phyloP scores from a whole-genome alignment of 2,797 vertebrate species.

The Poecilia picta region DNA sequence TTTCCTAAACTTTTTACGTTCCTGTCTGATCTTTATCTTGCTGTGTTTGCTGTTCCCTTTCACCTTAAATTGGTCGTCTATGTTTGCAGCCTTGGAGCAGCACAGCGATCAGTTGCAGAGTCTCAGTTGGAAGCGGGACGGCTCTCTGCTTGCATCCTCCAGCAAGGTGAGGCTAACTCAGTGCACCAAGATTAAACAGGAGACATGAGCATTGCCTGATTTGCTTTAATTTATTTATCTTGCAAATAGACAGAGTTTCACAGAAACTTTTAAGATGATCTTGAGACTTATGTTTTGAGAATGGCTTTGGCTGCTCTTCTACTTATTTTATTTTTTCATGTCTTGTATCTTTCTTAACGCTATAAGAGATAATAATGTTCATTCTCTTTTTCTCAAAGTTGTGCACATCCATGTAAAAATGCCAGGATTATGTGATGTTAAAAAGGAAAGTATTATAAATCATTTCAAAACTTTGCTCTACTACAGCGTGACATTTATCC shows the following conservation, averaged over 20 bases:
- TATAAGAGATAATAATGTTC: neutral
- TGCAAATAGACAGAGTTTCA: neutral
- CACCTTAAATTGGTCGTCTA: constrained; percentile 20
- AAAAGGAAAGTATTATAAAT: neutral
- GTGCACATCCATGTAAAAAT: neutral
- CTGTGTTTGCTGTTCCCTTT: constrained; percentile 16
- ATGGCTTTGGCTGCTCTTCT: neutral
- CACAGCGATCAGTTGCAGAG: constrained; percentile 90
- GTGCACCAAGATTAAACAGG: neutral
- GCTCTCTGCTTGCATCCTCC: constrained; percentile 86
- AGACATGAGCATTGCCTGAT: neutral
- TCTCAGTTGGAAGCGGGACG: constrained; percentile 89
- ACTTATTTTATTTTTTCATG: neutral
- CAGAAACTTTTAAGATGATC: neutral
- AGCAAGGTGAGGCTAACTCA: constrained; percentile 85
- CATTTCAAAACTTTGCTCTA: neutral
- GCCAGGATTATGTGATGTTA: neutral
- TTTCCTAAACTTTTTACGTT: constrained; percentile 5
- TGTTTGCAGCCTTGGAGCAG: constrained; percentile 83
- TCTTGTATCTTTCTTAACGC: neutral
- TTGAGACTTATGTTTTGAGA: neutral
- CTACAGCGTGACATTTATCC: neutral
- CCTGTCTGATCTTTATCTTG: neutral
- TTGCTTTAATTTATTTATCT: neutral
- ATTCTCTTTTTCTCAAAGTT: neutral